Evolutionary conservation across 2,888 invertebrate species (phyloP).

Genomic region (Xestia c-nigrum): DNA sequence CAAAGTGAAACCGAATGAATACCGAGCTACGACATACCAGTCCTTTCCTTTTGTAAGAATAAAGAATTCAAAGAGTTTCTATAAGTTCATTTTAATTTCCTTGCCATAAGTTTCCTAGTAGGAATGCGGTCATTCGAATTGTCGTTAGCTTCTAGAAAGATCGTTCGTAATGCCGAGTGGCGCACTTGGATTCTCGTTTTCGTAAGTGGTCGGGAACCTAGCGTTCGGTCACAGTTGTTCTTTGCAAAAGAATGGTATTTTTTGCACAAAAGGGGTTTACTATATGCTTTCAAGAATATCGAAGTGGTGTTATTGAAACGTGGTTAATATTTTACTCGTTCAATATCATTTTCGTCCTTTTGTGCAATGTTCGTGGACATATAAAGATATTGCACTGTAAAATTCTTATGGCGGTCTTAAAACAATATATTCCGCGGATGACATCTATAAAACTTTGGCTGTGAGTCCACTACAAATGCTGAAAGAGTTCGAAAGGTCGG

Average conservation of each 20-base stretch:
- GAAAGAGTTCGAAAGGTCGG: constrained; percentile 11
- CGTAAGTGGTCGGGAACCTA: constrained; percentile 37
- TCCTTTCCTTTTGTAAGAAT: constrained; percentile 35
- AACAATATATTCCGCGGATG: constrained; percentile 22
- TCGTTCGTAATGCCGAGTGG: constrained; percentile 46
- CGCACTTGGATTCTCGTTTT: constrained; percentile 59
- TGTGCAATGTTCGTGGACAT: constrained; percentile 5
- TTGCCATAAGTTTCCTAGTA: constrained; percentile 48
- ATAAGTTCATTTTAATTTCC: constrained; percentile 59
- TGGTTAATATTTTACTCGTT: constrained; percentile 25
- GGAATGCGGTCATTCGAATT: constrained; percentile 56
- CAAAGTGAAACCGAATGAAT: constrained; percentile 37
- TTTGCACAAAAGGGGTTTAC: constrained; percentile 25
- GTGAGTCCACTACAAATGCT: constrained; percentile 22
- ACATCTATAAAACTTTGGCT: constrained; percentile 33
- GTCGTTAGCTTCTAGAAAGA: constrained; percentile 59
- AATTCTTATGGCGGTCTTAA: constrained; percentile 39
- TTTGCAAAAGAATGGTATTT: constrained; percentile 19
- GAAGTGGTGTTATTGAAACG: constrained; percentile 18
- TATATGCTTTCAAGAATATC: constrained; percentile 19
- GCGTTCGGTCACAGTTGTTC: constrained; percentile 48
- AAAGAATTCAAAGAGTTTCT: constrained; percentile 51
- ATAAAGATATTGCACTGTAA: constrained; percentile 36
- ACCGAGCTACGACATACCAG: constrained; percentile 3
- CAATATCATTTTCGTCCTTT: constrained; percentile 6